A percentile compares a stretch with the other conserved stretches of the same genome.
Conservation (phyloP, 2,888 invertebrate species). For the Ypsolopha sequella region DNA sequence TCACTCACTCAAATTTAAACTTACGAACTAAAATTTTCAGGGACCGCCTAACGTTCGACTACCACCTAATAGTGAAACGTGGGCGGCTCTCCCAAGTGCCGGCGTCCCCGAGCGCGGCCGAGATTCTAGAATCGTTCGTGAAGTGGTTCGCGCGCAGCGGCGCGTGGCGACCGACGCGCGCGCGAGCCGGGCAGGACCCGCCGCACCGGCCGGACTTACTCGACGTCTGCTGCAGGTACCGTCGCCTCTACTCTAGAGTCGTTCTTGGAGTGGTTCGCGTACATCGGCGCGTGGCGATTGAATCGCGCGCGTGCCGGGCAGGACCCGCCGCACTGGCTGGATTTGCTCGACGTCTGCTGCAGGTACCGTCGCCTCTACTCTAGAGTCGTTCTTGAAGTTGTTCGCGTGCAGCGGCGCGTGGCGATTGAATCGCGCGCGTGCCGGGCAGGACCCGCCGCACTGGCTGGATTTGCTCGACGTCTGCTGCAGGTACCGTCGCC, state of each 20-base stretch:
- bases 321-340: slow-evolving; percentile 44
- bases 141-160: slow-evolving; percentile 63
- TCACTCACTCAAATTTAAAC: too few species aligned
- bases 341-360: slow-evolving; percentile 50
- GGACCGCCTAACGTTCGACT: slow-evolving; percentile 60
- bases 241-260: background rate
- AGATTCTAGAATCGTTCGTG: slow-evolving; percentile 59
- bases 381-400: too few species aligned
- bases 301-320: slow-evolving; percentile 25
- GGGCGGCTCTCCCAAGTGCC: slow-evolving; percentile 51
- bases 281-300: slow-evolving; percentile 57
- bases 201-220: slow-evolving; percentile 43
- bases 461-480: slow-evolving; percentile 49
- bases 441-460: slow-evolving; percentile 34
- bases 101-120: slow-evolving; percentile 51
- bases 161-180: slow-evolving; percentile 48
- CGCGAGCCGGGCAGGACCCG: slow-evolving; percentile 30
- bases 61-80: slow-evolving; percentile 60
- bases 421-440: slow-evolving; percentile 35
- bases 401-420: slow-evolving; percentile 55
- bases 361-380: slow-evolving; percentile 23
- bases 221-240: slow-evolving; percentile 53
- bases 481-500: slow-evolving; percentile 38
- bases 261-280: slow-evolving; percentile 18
- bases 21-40: slow-evolving; percentile 19